These are phyloP conservation scores for Zaprionus lachaisei DNA, from an alignment of 1,140 invertebrate genomes.

Conservation along the genomic window DNA sequence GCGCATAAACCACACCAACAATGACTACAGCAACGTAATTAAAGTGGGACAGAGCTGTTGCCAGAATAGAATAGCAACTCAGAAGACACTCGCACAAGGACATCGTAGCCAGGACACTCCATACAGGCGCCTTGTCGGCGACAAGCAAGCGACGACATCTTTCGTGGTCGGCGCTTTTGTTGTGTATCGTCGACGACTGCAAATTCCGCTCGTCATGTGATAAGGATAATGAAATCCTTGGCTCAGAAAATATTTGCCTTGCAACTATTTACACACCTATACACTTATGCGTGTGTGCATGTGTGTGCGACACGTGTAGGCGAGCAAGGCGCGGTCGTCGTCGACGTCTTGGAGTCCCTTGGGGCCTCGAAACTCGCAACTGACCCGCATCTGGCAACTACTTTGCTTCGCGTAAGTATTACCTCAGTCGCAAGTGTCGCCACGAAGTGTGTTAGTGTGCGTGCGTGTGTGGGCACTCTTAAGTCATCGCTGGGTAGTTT, in stretches of 20 bases:
- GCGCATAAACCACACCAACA: constrained; percentile 57
- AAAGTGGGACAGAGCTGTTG: constrained; percentile 13
- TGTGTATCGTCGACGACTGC: constrained; percentile 41
- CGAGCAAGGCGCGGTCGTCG: constrained; percentile 70
- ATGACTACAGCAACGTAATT: constrained; percentile 23
- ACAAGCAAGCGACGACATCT: constrained; percentile 58
- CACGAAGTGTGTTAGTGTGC: constrained; percentile 11
- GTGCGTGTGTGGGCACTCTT: constrained; percentile 41
- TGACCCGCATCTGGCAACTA: constrained; percentile 9
- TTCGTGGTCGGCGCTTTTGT: constrained; percentile 59
- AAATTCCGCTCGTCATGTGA: constrained; percentile 77
- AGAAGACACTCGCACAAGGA: constrained; percentile 71
- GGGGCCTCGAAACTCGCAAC: constrained; percentile 39
- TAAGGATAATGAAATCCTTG: constrained; percentile 84
- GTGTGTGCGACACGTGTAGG: constrained; percentile 50
- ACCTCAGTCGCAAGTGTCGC: constrained; percentile 73
- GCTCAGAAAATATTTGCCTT: constrained; percentile 76
- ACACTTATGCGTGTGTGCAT: not conserved
- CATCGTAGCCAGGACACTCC: constrained; percentile 22
- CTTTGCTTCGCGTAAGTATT: constrained; percentile 66
- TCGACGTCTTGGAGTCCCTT: constrained; percentile 66
- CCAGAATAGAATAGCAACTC: constrained; percentile 70
- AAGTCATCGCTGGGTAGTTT: constrained; percentile 64
- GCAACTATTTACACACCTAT: constrained; percentile 58
- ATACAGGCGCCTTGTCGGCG: constrained; percentile 38